phyloP scores from a whole-genome alignment of 2,797 vertebrate species.

The Aselliscus stoliczkanus region DNA sequence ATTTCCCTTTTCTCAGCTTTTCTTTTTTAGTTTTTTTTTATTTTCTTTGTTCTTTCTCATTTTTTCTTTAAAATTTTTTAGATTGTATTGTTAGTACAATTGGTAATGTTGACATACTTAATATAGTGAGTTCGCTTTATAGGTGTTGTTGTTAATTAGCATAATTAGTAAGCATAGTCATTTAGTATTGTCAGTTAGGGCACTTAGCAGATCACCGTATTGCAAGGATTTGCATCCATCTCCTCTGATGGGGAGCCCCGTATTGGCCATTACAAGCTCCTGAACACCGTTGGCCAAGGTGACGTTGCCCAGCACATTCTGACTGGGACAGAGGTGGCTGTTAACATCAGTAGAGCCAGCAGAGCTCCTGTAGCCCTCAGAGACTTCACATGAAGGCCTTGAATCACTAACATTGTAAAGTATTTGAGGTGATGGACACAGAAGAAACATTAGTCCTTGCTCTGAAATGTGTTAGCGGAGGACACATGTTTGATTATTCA shows the following conservation, averaged over 20 bases:
- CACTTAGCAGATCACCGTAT: not conserved
- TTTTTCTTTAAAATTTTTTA: not conserved
- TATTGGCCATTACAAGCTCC: too few species aligned
- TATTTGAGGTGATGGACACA: not conserved
- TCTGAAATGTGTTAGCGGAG: rapidly evolving
- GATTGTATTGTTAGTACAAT: not conserved
- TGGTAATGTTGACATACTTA: not conserved
- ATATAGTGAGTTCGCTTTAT: not conserved
- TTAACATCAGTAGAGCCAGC: not conserved
- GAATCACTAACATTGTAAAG: not conserved
- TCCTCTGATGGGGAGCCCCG: not conserved
- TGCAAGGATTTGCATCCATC: not conserved
- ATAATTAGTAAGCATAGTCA: too few species aligned
- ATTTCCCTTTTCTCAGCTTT: not conserved
- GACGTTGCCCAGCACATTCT: not conserved
- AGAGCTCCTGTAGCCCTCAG: not conserved
- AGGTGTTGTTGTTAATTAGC: not conserved
- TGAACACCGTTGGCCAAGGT: not conserved
- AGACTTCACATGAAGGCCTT: not conserved
- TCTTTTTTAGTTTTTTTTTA: not conserved
- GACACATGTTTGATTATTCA: rapidly evolving
- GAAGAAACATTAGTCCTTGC: not conserved
- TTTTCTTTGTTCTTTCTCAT: not conserved
- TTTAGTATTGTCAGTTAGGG: too few species aligned
- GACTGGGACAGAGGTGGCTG: not conserved